A percentile compares a stretch with the other conserved stretches of the same genome.
These are phyloP conservation scores for Drosophila mayri DNA, from an alignment of 1,140 invertebrate species.

Conservation along the genomic window DNA sequence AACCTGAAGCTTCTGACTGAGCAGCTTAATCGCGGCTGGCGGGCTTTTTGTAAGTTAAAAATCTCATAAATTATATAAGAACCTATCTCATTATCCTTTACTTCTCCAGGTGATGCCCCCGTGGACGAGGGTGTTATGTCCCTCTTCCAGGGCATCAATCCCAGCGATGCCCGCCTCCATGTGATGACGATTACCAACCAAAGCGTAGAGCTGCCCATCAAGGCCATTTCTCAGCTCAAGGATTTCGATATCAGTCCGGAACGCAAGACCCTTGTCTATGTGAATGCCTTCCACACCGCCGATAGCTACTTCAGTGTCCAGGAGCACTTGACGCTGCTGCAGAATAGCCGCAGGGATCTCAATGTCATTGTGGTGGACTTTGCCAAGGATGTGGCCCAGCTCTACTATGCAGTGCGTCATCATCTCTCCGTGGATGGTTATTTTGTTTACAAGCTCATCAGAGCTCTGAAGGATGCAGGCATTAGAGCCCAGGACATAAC, in stretches of 20 bases:
- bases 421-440: conserved; percentile 72
- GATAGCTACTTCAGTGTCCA: conserved; percentile 79
- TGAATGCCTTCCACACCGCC: conserved; percentile 73
- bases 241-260: conserved; percentile 73
- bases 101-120: conserved; percentile 62
- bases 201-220: conserved; percentile 71
- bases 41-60: conserved; percentile 74
- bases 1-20: conserved; percentile 69
- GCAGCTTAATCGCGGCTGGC: conserved; percentile 68
- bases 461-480: conserved; percentile 50
- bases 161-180: conserved; percentile 71
- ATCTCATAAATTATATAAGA: background rate
- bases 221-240: conserved; percentile 59
- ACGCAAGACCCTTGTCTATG: conserved; percentile 74
- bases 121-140: conserved; percentile 81
- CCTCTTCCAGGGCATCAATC: conserved; percentile 75
- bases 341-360: conserved; percentile 65
- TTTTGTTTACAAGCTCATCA: conserved; percentile 67
- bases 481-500: conserved; percentile 62
- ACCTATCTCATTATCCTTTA: background rate
- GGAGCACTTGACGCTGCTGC: conserved; percentile 68
- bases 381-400: conserved; percentile 67
- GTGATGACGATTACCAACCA: conserved; percentile 79
- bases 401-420: conserved; percentile 76
- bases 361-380: conserved; percentile 78